phyloP scores from a whole-genome alignment of 2,113 vertebrate species.

The Prolemur simus region DNA sequence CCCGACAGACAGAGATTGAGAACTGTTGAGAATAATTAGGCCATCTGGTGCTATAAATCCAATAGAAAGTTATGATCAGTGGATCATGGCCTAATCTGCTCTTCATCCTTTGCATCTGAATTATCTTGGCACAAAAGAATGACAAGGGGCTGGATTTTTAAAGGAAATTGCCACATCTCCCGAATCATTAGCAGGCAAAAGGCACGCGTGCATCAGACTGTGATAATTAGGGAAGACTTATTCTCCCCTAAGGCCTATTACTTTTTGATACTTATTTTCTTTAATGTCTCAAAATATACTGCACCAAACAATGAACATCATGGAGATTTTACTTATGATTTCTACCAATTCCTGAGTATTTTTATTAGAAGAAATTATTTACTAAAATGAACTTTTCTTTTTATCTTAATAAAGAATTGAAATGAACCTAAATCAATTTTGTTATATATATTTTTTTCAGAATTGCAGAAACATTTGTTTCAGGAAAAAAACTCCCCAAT shows the following conservation, averaged over 20 bases:
- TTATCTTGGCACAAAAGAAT: conserved; percentile 42
- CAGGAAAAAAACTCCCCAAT: conserved; percentile 67
- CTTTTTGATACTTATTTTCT: background rate
- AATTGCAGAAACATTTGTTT: conserved; percentile 51
- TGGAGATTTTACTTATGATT: background rate
- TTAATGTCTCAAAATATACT: background rate
- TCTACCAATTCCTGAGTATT: background rate
- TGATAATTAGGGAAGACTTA: background rate
- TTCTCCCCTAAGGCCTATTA: background rate
- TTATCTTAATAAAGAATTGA: background rate
- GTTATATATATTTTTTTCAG: background rate
- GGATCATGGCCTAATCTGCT: conserved; percentile 35
- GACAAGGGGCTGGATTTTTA: background rate
- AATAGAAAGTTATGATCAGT: conserved; percentile 55
- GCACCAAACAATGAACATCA: background rate
- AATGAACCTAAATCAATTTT: background rate
- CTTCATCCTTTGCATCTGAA: conserved; percentile 12
- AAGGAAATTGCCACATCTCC: conserved; percentile 20
- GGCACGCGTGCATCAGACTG: background rate
- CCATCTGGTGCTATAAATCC: conserved; percentile 30
- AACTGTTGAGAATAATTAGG: conserved; percentile 56
- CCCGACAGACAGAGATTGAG: conserved; percentile 63
- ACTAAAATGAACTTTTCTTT: background rate
- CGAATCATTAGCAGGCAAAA: conserved; percentile 34
- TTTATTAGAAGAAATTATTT: background rate